Base-by-base conservation (phyloP, 2,888 invertebrate species). In the Trisateles emortualis region DNA sequence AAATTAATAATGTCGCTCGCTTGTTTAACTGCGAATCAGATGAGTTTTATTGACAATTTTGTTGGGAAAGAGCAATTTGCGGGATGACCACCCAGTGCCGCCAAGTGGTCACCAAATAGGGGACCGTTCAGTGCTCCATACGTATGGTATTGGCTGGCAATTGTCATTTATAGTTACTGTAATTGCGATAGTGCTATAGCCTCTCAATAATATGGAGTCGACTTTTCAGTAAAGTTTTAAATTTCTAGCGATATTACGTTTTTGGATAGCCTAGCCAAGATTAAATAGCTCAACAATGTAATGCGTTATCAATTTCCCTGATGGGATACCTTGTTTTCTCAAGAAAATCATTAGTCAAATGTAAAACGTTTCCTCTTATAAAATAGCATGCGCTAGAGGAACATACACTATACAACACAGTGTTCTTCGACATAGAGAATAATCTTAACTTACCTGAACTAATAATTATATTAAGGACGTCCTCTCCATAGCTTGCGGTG, bases 1-100 rank as follows among this genome's bases (percentile, higher is more conserved):
- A 92, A 92, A 92, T 92, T 92, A 92, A 92, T 92, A 91, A 92
- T 90, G 90, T 88, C 88, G 87, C 84, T 86, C 90, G 92, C 91
- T 87, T 92, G 90, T 92, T 92, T 91, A 90, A 91, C 91, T 92
- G 91, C 91, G 92, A 92, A 91, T 92, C 91, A 88, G 91, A 92
- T 91, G 92, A 92, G 89, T 92, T 92, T 92, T 92, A 92, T 92
- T 92, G 92, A 90, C 92, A 92, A 92, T 92, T 88, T 91, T 88
- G 92, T 87, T 90, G 88, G 89, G 87, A 89, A 89, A 91, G 90
- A 86, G 92, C 91, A 92, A 92, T 92, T 92, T 92, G 92, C 85
- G 92, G 92, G 86, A 92, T 90, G 89, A 84, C 86, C 90, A 80
- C 83, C 81, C 80, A 83, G 79, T 79, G 87, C 84, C 87, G 87